These are phyloP conservation scores for Osmerus eperlanus DNA, from an alignment of 2,113 vertebrate species.

Conservation along the genomic window DNA sequence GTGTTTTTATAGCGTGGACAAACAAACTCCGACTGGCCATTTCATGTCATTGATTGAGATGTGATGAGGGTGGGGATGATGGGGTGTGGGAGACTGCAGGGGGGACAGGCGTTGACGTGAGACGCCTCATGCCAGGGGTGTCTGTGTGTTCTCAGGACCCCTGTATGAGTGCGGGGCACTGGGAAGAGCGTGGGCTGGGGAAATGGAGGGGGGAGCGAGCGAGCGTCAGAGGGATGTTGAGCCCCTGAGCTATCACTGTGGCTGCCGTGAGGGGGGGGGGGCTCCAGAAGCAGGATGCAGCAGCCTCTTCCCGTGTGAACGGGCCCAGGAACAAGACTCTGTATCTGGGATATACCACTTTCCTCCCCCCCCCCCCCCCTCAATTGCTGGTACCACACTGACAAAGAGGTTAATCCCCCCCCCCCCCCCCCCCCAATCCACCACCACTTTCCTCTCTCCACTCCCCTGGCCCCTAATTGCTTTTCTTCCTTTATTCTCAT, in stretches of 20 bases:
- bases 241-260: constrained; percentile 14
- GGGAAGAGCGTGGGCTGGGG: background rate
- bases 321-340: constrained; percentile 31
- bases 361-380: constrained; percentile 14
- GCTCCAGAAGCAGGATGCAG: constrained; percentile 35
- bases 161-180: constrained; percentile 2
- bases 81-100: background rate
- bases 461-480: constrained; percentile 50
- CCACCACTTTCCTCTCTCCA: constrained; percentile 30
- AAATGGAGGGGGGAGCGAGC: background rate
- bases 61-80: background rate
- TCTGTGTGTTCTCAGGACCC: constrained; percentile 57
- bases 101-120: background rate
- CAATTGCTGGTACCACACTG: constrained; percentile 32
- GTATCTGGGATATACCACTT: constrained; percentile 21
- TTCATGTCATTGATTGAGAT: background rate
- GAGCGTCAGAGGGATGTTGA: constrained; percentile 17
- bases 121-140: background rate
- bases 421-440: constrained; percentile 1
- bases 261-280: background rate
- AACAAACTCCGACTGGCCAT: background rate
- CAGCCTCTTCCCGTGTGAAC: constrained; percentile 60
- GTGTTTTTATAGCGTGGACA: constrained; percentile 14
- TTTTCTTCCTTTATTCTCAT: constrained; percentile 66
- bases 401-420: constrained; percentile 16